Percentiles rank a stretch among this genome's conserved stretches.
Evolutionary conservation across 2,113 vertebrate genomes (phyloP).

Genomic region (Columba janthina): DNA sequence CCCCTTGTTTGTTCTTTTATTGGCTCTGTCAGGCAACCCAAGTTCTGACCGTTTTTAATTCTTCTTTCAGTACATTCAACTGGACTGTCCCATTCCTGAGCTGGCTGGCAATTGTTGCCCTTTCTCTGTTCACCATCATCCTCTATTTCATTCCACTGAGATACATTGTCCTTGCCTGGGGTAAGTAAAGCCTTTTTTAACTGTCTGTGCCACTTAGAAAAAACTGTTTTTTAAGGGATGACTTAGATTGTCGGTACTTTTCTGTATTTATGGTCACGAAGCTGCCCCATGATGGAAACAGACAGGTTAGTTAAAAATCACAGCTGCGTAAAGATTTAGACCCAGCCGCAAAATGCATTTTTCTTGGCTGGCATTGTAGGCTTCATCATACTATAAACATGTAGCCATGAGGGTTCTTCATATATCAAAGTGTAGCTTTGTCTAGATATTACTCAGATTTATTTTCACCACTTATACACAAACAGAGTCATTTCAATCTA

Average conservation of each 20-base stretch:
- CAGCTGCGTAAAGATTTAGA: constrained; percentile 68
- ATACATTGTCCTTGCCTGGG: constrained; percentile 96
- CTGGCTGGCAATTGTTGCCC: constrained; percentile 91
- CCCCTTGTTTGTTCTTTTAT: neutral
- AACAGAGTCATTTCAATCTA: constrained; percentile 59
- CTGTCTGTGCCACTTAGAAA: constrained; percentile 29
- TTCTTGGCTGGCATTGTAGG: constrained; percentile 67
- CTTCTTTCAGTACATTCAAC: constrained; percentile 89
- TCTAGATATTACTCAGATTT: constrained; percentile 76
- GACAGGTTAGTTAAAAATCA: constrained; percentile 72
- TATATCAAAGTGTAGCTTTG: constrained; percentile 73
- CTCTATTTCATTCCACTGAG: constrained; percentile 95
- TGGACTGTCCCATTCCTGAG: constrained; percentile 98
- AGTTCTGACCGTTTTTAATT: constrained; percentile 41
- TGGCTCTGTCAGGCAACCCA: neutral
- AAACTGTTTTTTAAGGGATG: constrained; percentile 56
- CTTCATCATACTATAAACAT: constrained; percentile 70
- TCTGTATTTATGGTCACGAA: constrained; percentile 68
- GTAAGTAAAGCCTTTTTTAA: constrained; percentile 81
- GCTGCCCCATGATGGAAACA: constrained; percentile 64
- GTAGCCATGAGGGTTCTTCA: constrained; percentile 62
- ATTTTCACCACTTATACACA: constrained; percentile 69
- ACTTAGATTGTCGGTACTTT: constrained; percentile 58
- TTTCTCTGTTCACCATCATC: constrained; percentile 83
- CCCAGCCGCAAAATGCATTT: constrained; percentile 68